Percentiles rank a stretch among this genome's conserved stretches.
Conservation (phyloP, 1,140 invertebrate genomes). For the Helicorthomorpha holstii region DNA sequence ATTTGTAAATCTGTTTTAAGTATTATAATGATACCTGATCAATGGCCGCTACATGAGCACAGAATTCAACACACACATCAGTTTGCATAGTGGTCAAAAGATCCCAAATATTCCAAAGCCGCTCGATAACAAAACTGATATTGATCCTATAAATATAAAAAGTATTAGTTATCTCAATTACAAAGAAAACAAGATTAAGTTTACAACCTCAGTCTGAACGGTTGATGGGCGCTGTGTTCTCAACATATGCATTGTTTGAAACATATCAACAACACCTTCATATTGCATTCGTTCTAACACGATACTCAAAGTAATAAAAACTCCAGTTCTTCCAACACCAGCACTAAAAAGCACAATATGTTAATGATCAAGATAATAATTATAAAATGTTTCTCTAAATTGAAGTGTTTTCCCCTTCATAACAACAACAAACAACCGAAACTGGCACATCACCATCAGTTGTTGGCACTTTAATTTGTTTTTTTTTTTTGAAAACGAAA, state of each 20-base stretch:
- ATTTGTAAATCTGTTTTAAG: too few species aligned
- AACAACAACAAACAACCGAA: constrained; percentile 5
- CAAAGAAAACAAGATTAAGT: not conserved
- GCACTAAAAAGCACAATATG: constrained; percentile 38
- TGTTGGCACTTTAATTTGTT: too few species aligned
- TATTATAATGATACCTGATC: too few species aligned
- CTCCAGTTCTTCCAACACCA: constrained; percentile 91
- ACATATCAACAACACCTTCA: constrained; percentile 96
- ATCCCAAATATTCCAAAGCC: constrained; percentile 89
- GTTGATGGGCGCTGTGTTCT: constrained; percentile 95
- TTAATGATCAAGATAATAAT: not conserved
- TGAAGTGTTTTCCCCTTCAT: not conserved
- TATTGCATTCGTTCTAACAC: constrained; percentile 98
- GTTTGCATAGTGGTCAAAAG: constrained; percentile 61
- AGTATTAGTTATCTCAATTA: not conserved
- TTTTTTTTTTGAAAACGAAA: not conserved
- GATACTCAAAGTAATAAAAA: constrained; percentile 94
- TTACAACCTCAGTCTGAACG: constrained; percentile 89
- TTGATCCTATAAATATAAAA: constrained; percentile 60
- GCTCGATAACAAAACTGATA: constrained; percentile 99
- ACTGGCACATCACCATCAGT: constrained; percentile 6
- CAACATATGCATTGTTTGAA: constrained; percentile 94
- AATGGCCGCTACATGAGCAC: too few species aligned
- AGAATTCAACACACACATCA: too few species aligned
- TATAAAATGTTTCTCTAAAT: too few species aligned